Percentiles rank a stretch among this genome's conserved stretches.
Conservation (phyloP, 2,888 invertebrate genomes). For the Matsumyia berberina region DNA sequence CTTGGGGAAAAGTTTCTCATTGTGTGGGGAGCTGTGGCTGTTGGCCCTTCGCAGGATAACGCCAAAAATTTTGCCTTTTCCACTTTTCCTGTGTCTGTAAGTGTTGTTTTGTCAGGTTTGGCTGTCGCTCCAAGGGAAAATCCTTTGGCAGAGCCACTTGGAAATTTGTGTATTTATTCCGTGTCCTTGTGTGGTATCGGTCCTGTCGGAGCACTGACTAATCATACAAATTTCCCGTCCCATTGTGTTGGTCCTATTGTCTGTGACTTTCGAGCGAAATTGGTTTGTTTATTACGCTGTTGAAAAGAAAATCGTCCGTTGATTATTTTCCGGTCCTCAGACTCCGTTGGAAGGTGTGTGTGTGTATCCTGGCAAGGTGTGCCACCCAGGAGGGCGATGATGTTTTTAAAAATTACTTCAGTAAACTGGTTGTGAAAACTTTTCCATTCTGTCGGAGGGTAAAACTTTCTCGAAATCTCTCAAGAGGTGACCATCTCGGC, state of each 20-base stretch:
- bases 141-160: constrained; percentile 57
- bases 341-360: constrained; percentile 68
- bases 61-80: constrained; percentile 54
- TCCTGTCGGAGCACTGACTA: constrained; percentile 59
- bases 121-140: constrained; percentile 36
- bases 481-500: constrained; percentile 4
- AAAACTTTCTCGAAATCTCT: constrained; percentile 37
- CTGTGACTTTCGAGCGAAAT: constrained; percentile 59
- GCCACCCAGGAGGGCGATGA: constrained; percentile 2
- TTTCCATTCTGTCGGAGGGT: constrained; percentile 14
- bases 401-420: constrained; percentile 50
- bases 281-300: constrained; percentile 75
- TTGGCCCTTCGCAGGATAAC: constrained; percentile 29
- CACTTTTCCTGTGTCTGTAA: constrained; percentile 48
- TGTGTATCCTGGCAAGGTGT: constrained; percentile 3
- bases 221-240: constrained; percentile 68
- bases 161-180: constrained; percentile 58
- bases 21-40: constrained; percentile 3
- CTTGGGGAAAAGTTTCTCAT: constrained; percentile 56
- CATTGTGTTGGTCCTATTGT: too few relatives aligned
- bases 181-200: constrained; percentile 45
- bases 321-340: constrained; percentile 74
- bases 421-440: constrained; percentile 44
- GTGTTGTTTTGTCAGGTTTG: constrained; percentile 66
- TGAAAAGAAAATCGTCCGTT: constrained; percentile 75